A percentile compares a stretch with the other conserved stretches of the same genome.
phyloP scores from a whole-genome alignment of 2,797 vertebrate genomes.

The Chrosomus eos region DNA sequence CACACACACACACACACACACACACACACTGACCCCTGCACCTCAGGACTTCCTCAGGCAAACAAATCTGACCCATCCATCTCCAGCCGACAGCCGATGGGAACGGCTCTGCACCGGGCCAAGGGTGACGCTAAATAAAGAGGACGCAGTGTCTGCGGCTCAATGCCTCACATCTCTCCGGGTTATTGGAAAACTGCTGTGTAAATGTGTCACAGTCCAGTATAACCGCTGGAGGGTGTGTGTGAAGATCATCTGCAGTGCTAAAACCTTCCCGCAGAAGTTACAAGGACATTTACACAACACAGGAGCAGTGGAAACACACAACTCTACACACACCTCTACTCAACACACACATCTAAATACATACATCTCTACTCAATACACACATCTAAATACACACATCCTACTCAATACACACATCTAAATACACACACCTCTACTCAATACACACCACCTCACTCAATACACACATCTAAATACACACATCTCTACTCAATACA shows the following conservation, averaged over 20 bases:
- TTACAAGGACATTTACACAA: not conserved
- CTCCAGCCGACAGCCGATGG: slow-evolving; percentile 76
- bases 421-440: too few species aligned
- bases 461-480: too few species aligned
- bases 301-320: too few species aligned
- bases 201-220: not conserved
- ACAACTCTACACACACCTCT: too few species aligned
- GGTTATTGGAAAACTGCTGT: not conserved
- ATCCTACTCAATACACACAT: too few species aligned
- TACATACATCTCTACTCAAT: too few species aligned
- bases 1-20: not conserved
- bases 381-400: too few species aligned
- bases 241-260: not conserved
- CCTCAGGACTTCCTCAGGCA: slow-evolving; percentile 57
- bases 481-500: too few species aligned
- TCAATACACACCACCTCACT: too few species aligned
- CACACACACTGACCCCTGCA: slow-evolving; percentile 50
- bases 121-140: slow-evolving; percentile 55
- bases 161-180: not conserved
- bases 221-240: not conserved
- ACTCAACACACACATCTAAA: too few species aligned
- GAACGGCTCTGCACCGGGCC: slow-evolving; percentile 76
- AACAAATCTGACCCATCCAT: slow-evolving; percentile 77
- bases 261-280: not conserved
- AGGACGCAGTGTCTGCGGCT: not conserved